Evolutionary conservation across 2,888 invertebrate genomes (phyloP), one percentile per base, ranked within the genome.

Genomic region (Drosophila anomelani): DNA sequence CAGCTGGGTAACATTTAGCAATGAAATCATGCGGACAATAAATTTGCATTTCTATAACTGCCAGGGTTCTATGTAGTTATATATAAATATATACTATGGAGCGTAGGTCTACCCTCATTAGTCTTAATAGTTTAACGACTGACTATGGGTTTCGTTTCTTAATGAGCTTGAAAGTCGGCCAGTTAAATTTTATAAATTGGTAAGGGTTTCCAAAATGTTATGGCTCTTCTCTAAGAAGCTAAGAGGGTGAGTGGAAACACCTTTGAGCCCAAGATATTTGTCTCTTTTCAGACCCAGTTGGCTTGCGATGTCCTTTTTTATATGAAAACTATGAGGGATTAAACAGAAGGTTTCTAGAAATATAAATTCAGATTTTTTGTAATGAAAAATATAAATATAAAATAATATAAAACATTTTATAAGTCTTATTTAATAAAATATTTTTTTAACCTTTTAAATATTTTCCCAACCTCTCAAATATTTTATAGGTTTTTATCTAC

Each of bases 71-170:
- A 4, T 26, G 23, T 23, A 23, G 23, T 26, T 26, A 4, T 26
- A 26, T 26, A 26, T 26, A 26, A 26, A 26, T 49, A 20, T 17
- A 17, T 20, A 54, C 9, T 1, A 44, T 53, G n/a, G 23, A 53
- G 36, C 12, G 36, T 6, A 53, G 54, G n/a, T 9, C 53, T 68
- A 88, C 82, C 88, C 85, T 87, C 82, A 86, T 86, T 86, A 87
- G 85, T 86, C 80, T 87, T 85, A 85, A 86, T 89, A 80, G 85
- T 77, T 76, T 77, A 77, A 80, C 75, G 78, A 89, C 79, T 68
- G 69, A 84, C 76, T 78, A 70, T 67, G 51, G 32, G 32, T 41
- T 32, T 55, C 55, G 51, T 44, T 46, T 47, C 66, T 76, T 88
- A 88, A 88, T 88, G 83, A 85, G 78, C 72, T 62, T 38, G 51